Base-by-base conservation (phyloP, 2,888 invertebrate species). In the Cheilosia vulpina region DNA sequence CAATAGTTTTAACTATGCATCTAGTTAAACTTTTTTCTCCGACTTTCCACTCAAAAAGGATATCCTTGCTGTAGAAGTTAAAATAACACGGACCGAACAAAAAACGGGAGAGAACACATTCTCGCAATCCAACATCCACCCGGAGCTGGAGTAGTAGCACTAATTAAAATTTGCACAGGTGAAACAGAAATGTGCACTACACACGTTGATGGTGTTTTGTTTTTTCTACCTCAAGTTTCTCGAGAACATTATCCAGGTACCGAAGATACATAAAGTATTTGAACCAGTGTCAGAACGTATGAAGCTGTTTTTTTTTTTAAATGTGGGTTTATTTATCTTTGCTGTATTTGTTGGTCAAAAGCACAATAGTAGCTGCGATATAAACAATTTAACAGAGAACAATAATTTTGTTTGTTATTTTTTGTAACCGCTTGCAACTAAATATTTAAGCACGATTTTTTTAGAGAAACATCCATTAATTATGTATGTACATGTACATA, bases 101-200 rank as follows among this genome's bases (percentile, higher is more conserved):
- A 58, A 41, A 65, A 38, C 43, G 43, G 24, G 69, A 19, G 9
- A 38, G 52, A 60, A 68, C 9, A 63, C 27, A 76, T 65, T 24
- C 43, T 55, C 65, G 63, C 73, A 63, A 63, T 75, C 57, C 55
- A 65, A 50, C 73, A 75, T 75, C 69, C 73, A 38, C 55, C 55
- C 76, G 78, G 55, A 52, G 72, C 53, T 53, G 69, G 71, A 43
- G 79, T 43, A 57, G 75, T 65, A 80, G 84, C 47, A 80, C 75
- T 79, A 84, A 84, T 84, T 84, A 84, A 84, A 80, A 84, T 84
- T 79, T 80, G 79, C 75, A 84, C 79, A 84, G 79, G 84, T 80
- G 75, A 84, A 75, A 57, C 53, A 63, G 62, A 77, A 52, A 21
- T 24, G 58, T 66, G 50, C 72, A 53, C 66, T 66, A 62, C 80